Percentiles rank a stretch among this genome's conserved stretches.
phyloP scores from a whole-genome alignment of 2,797 vertebrate genomes.

The Microcaecilia unicolor region DNA sequence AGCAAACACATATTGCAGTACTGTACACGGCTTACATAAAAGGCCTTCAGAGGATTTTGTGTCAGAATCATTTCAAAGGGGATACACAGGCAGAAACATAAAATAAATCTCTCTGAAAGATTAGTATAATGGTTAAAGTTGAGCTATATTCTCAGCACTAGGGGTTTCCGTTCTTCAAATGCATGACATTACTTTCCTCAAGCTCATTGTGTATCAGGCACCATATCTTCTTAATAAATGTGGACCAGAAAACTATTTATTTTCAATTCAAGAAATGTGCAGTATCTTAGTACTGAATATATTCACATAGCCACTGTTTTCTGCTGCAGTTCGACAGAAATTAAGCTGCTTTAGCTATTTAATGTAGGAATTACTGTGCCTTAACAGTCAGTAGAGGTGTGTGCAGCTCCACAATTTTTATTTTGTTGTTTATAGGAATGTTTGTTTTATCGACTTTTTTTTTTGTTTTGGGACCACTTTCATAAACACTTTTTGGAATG shows the following conservation, averaged over 20 bases:
- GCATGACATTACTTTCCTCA: constrained; percentile 4
- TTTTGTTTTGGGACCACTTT: no score
- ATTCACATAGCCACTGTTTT: neutral
- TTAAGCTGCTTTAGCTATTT: no score
- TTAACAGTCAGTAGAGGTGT: no score
- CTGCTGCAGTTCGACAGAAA: no score
- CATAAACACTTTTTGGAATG: no score
- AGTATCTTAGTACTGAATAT: constrained; percentile 6
- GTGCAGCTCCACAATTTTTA: no score
- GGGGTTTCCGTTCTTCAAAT: neutral
- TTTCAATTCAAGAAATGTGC: constrained; percentile 11
- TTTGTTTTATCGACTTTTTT: no score
- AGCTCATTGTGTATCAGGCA: constrained; percentile 25
- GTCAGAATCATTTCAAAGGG: constrained; percentile 13
- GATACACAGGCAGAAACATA: constrained; percentile 9
- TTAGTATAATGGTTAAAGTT: neutral
- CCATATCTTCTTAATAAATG: constrained; percentile 5
- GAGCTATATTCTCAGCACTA: neutral
- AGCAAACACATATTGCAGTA: constrained; percentile 6
- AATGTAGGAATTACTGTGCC: no score
- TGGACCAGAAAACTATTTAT: constrained; percentile 25
- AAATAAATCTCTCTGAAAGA: constrained; percentile 9
- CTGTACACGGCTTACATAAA: constrained; percentile 9
- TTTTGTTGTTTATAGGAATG: no score
- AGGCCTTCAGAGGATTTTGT: constrained; percentile 6